Percentiles rank a stretch among this genome's conserved stretches.
These are phyloP conservation scores for Hydractinia echinata DNA, from an alignment of 30 jellyfish, hydroid and myxozoan species.

Conservation along the genomic window DNA sequence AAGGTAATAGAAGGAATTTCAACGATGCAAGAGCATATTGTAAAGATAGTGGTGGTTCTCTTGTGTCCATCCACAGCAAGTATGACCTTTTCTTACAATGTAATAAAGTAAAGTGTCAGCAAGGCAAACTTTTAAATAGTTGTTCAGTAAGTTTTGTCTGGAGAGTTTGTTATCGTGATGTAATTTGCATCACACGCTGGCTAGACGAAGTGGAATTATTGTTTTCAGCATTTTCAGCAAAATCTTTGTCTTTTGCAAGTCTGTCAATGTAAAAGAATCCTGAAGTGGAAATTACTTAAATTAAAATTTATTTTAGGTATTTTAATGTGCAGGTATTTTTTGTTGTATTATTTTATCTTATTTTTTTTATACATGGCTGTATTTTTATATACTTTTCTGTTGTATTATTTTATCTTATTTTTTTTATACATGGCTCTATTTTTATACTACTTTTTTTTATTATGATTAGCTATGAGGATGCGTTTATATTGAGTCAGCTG, in stretches of 20 bases:
- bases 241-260: too few relatives aligned
- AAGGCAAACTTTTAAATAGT: too few relatives aligned
- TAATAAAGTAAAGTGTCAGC: too few relatives aligned
- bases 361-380: background rate
- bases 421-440: background rate
- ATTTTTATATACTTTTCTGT: background rate
- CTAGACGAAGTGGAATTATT: too few relatives aligned
- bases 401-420: background rate
- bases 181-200: too few relatives aligned
- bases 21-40: constrained; percentile 41
- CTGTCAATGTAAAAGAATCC: too few relatives aligned
- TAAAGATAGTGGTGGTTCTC: constrained; percentile 58
- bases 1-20: constrained; percentile 13
- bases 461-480: constrained; percentile 52
- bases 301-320: too few relatives aligned
- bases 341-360: background rate
- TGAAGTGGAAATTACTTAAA: too few relatives aligned
- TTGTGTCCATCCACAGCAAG: constrained; percentile 69
- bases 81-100: background rate
- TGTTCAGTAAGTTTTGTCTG: too few relatives aligned
- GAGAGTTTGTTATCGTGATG: too few relatives aligned
- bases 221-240: too few relatives aligned
- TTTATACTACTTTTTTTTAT: background rate
- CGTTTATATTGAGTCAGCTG: constrained; percentile 73
- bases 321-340: too few relatives aligned